Percentiles rank a stretch among this genome's conserved stretches.
These are phyloP conservation scores for Drosophila chauvacae DNA, from an alignment of 1,140 invertebrate species.

Conservation along the genomic window DNA sequence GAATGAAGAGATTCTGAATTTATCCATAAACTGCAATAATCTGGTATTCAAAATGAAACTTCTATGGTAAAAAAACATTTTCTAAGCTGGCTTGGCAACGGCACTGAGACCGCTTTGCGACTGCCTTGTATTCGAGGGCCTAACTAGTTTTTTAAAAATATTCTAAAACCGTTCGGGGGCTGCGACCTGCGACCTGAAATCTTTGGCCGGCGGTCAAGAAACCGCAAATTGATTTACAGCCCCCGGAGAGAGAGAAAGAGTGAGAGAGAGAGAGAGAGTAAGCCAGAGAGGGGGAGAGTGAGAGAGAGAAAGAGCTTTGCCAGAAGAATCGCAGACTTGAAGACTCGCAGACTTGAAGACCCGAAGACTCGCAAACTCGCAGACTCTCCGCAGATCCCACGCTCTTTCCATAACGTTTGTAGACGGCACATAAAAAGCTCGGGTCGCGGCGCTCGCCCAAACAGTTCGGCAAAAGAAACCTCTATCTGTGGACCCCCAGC, in stretches of 20 bases:
- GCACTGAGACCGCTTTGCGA: too few relatives aligned
- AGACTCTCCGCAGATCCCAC: constrained; percentile 14
- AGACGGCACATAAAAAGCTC: constrained; percentile 82
- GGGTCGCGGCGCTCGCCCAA: constrained; percentile 68
- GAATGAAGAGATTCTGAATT: neutral
- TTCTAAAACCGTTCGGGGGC: neutral
- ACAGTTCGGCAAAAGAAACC: constrained; percentile 76
- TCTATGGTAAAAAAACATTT: neutral
- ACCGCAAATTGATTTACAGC: constrained; percentile 58
- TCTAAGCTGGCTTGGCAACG: neutral
- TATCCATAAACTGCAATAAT: neutral
- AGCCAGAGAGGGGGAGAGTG: neutral
- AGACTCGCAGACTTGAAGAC: too few relatives aligned
- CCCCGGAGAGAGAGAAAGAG: neutral
- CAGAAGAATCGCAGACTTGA: too few relatives aligned
- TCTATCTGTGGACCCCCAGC: constrained; percentile 74
- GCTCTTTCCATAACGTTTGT: constrained; percentile 51
- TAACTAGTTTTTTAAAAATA: constrained; percentile 7
- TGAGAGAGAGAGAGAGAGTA: neutral
- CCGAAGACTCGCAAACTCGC: neutral
- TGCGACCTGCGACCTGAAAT: constrained; percentile 29
- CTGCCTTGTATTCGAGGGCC: too few relatives aligned
- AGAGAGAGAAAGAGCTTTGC: constrained; percentile 16
- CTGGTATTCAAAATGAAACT: neutral
- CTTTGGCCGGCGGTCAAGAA: constrained; percentile 54